Base-by-base conservation (phyloP, 2,797 vertebrate species). In the Dipus sagitta region DNA sequence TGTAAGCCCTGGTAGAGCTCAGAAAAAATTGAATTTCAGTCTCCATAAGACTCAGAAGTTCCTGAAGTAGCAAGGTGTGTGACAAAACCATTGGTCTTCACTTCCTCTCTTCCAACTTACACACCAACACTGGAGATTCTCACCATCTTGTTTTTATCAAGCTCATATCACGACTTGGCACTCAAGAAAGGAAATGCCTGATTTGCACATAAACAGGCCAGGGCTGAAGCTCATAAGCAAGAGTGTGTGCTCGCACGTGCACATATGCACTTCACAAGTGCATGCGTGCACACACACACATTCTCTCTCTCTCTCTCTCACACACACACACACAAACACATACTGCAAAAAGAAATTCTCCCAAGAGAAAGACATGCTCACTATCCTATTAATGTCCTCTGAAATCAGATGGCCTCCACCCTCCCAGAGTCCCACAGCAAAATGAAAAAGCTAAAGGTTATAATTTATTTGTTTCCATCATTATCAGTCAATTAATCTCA, bases 11-110 rank as follows among this genome's bases (percentile, higher is more conserved):
- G 70, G 86, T 47, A 84, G 74, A 94, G 77, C 86, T 89, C 86
- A 95, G 71, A 96, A 91, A 91, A 96, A 93, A 96, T 80, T 96
- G 92, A 95, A 94, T 96, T 92, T 95, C 58, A 3, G 67, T 85
- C 67, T 89, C 74, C 79, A 1, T 93, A 87, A 94, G 54, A 76
- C 60, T 80, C 88, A 88, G 70, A 58, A 21, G 68, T 91, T 58
- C 58, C 85, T 83, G 67, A 94, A 85, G 78, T 26, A 80, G 84
- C 95, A 88, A 70, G 26, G 24, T 1, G n/a, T 38, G 26, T 30
- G 47, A 34, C 17, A 94, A 91, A 86, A 71, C 13, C 62, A 68
- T 4, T 10, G 0, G 3, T 9, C 14, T 6, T 18, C 85, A 60
- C 24, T 6, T 80, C 72, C 4, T 17, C 12, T 81, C 9, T 32